phyloP scores from a whole-genome alignment of 2,888 invertebrate species.

The Rhorus exstirpatorius region DNA sequence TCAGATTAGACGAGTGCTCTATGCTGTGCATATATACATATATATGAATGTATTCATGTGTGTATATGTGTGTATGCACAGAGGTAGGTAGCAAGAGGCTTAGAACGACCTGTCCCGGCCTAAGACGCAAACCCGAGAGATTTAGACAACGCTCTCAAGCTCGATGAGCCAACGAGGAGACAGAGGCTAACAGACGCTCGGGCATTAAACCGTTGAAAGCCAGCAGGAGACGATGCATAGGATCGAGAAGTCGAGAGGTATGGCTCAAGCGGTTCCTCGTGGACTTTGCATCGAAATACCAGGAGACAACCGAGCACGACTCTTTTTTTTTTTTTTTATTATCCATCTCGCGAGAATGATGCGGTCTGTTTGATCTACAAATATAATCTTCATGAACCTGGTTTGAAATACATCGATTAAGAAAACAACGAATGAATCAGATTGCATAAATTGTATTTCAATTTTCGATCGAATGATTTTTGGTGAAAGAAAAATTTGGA shows the following conservation, averaged over 20 bases:
- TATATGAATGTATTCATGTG: background rate
- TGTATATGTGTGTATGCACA: background rate
- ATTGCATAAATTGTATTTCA: no score
- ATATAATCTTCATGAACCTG: no score
- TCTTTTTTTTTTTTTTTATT: conserved; percentile 12
- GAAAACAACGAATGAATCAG: no score
- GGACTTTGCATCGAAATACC: conserved; percentile 34
- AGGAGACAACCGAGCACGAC: background rate
- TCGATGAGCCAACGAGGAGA: conserved; percentile 68
- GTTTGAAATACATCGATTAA: no score
- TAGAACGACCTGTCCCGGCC: conserved; percentile 65
- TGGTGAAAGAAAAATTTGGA: no score
- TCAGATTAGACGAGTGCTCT: conserved; percentile 78
- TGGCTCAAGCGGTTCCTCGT: conserved; percentile 4
- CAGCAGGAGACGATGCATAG: conserved; percentile 20
- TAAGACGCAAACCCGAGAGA: conserved; percentile 63
- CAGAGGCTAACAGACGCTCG: conserved; percentile 25
- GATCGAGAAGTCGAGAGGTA: conserved; percentile 49
- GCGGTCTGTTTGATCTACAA: no score
- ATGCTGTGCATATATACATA: conserved; percentile 35
- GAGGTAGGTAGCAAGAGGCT: conserved; percentile 53
- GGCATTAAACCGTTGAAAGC: conserved; percentile 57
- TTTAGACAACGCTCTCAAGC: conserved; percentile 69
- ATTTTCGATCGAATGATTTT: no score
- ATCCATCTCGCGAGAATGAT: background rate